phyloP scores from a whole-genome alignment of 2,113 vertebrate species.

The Pluvialis apricaria region DNA sequence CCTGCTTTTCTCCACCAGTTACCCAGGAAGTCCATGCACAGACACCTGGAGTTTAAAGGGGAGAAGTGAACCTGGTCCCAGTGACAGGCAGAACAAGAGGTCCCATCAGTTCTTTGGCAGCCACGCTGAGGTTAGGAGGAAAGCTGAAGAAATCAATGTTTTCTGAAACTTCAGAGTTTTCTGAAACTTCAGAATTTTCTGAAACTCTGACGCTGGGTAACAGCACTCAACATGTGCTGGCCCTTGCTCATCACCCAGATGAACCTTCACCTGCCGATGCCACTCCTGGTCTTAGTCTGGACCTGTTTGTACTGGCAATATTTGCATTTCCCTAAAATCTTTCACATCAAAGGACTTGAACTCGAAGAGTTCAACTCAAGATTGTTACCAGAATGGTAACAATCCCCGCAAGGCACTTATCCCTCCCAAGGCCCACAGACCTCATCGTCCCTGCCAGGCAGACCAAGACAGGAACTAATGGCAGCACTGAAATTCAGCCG shows the following conservation, averaged over 20 bases:
- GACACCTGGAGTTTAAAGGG: not conserved
- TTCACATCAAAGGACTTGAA: not conserved
- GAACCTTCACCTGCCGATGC: not conserved
- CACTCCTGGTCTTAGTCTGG: not conserved
- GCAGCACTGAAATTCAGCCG: not conserved
- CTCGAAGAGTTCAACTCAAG: too few species aligned
- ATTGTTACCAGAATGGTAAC: too few species aligned
- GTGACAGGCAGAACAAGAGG: not conserved
- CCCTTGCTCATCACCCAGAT: not conserved
- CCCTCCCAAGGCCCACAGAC: not conserved
- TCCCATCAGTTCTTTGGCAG: not conserved
- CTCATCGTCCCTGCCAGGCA: not conserved
- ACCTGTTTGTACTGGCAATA: not conserved
- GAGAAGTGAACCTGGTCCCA: not conserved
- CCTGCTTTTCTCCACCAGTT: not conserved
- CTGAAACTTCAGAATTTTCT: too few species aligned
- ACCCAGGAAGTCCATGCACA: not conserved
- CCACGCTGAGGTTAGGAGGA: not conserved
- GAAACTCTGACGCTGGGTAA: not conserved
- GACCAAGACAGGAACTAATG: accelerated
- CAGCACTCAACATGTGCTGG: not conserved
- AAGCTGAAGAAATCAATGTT: not conserved
- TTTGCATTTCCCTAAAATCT: not conserved
- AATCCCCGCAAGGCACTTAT: not conserved
- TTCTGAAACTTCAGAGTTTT: not conserved